Evolutionary conservation across 2,888 invertebrate species (phyloP).

Genomic region (Drosophila meridionalis): DNA sequence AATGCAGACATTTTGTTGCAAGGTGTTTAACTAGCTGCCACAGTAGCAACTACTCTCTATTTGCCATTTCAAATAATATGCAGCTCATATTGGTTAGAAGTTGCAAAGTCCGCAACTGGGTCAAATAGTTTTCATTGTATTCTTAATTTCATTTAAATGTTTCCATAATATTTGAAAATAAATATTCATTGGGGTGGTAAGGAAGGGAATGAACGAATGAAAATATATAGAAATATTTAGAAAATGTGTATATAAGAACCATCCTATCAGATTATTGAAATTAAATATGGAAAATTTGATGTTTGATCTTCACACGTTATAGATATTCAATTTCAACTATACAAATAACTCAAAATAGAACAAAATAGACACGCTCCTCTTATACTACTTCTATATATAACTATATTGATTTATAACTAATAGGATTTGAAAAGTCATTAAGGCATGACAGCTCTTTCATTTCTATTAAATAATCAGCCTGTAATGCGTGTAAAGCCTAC

Average conservation of each 20-base stretch:
- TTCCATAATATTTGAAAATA: neutral
- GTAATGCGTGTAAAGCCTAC: neutral
- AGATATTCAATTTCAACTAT: too few species aligned
- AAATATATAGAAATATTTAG: too few species aligned
- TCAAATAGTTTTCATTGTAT: conserved; percentile 4
- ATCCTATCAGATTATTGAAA: too few species aligned
- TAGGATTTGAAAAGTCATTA: neutral
- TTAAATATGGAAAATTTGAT: too few species aligned
- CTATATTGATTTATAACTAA: neutral
- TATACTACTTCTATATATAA: too few species aligned
- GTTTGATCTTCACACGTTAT: too few species aligned
- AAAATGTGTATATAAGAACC: too few species aligned
- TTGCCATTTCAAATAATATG: conserved; percentile 1
- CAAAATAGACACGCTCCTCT: too few species aligned
- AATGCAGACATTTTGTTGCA: conserved; percentile 40
- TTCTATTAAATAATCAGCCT: neutral
- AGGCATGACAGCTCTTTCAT: neutral
- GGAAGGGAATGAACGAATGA: too few species aligned
- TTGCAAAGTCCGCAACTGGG: neutral
- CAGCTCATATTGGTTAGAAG: neutral
- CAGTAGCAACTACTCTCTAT: conserved; percentile 12
- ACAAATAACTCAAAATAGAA: too few species aligned
- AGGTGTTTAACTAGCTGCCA: conserved; percentile 32
- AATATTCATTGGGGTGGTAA: neutral
- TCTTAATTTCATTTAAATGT: neutral